A percentile compares a stretch with the other conserved stretches of the same genome.
phyloP scores from a whole-genome alignment of 2,888 invertebrate species.

The Esperia sulphurella region DNA sequence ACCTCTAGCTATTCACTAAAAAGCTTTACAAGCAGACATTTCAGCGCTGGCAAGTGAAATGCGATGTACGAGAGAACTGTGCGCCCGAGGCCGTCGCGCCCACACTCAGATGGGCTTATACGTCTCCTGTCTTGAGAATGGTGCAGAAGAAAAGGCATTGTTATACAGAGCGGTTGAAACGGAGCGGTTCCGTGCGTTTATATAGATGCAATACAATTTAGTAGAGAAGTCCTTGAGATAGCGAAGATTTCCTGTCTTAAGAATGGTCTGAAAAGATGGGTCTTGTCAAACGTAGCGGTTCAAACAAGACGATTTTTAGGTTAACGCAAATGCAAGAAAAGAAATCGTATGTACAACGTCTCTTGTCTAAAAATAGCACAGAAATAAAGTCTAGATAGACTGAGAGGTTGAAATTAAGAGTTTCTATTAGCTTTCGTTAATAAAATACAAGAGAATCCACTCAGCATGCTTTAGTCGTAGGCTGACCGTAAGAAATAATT shows the following conservation, averaged over 20 bases:
- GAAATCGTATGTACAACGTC: no score
- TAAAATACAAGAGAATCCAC: no score
- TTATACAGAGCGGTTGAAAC: neutral
- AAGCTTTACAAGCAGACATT: conserved; percentile 27
- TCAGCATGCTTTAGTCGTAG: no score
- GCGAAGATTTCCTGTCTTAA: neutral
- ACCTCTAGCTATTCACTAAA: conserved; percentile 41
- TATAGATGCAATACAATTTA: no score
- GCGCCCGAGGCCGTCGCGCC: conserved; percentile 52
- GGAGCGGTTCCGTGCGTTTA: neutral
- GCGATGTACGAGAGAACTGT: conserved; percentile 26
- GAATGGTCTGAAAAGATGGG: neutral
- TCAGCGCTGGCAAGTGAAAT: conserved; percentile 27
- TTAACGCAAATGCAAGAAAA: no score
- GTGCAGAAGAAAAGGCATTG: conserved; percentile 8
- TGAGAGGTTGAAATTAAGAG: neutral
- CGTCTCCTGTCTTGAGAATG: conserved; percentile 56
- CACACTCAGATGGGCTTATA: conserved; percentile 62
- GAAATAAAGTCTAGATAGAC: no score
- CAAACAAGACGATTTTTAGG: no score
- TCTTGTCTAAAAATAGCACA: no score
- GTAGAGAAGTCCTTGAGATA: no score
- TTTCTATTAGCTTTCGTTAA: no score
- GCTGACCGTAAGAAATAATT: no score
- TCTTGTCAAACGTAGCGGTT: no score